phyloP scores from a whole-genome alignment of 2,113 vertebrate genomes.

The Leiothrix lutea region DNA sequence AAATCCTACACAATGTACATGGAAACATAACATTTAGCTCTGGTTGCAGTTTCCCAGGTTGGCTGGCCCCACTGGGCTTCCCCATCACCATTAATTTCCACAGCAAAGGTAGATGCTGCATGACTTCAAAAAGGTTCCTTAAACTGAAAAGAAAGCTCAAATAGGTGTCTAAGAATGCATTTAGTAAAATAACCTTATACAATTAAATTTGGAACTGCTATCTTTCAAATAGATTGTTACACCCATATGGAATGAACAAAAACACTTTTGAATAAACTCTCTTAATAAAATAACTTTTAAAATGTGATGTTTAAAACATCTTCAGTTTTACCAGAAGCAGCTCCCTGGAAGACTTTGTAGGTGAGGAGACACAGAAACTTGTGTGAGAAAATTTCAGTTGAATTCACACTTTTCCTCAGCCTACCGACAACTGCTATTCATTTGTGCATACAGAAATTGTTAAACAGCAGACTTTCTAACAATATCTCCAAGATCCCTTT shows the following conservation, averaged over 20 bases:
- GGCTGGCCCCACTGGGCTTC: not conserved
- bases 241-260: not conserved
- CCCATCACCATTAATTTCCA: not conserved
- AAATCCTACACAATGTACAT: accelerated
- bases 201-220: not conserved
- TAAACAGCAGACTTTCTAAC: not conserved
- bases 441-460: not conserved
- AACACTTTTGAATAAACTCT: not conserved
- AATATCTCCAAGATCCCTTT: not conserved
- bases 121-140: not conserved
- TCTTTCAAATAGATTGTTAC: not conserved
- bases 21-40: not conserved
- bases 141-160: not conserved
- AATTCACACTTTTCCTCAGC: not conserved
- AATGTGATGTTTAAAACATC: not conserved
- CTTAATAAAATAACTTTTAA: not conserved
- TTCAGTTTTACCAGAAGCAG: not conserved
- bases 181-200: not conserved
- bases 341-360: not conserved
- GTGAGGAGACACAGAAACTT: not conserved
- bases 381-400: not conserved
- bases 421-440: not conserved
- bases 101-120: not conserved
- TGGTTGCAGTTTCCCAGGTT: not conserved
- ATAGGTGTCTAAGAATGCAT: not conserved